Evolutionary conservation across 1,140 invertebrate genomes (phyloP).

Genomic region (Melitaea cinxia): DNA sequence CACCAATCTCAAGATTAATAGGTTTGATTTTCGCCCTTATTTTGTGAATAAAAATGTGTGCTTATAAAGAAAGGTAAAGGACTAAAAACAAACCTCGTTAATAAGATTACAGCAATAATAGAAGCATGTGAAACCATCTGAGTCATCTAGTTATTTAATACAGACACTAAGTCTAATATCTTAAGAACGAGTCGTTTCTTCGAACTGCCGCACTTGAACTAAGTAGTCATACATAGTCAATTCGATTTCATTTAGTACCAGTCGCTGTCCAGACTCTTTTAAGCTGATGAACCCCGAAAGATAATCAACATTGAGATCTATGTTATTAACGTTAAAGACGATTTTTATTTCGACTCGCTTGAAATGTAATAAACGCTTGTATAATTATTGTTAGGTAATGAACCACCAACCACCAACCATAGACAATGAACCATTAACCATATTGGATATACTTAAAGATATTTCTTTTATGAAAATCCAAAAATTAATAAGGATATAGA

Average conservation of each 20-base stretch:
- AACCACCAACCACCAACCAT: too few relatives aligned
- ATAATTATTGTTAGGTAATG: conserved; percentile 5
- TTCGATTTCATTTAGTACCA: conserved; percentile 48
- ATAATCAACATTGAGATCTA: conserved; percentile 42
- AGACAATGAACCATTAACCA: too few relatives aligned
- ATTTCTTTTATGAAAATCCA: too few relatives aligned
- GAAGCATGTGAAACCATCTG: too few relatives aligned
- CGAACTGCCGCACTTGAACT: conserved; percentile 16
- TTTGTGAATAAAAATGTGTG: too few relatives aligned
- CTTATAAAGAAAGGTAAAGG: too few relatives aligned
- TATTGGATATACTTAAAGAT: too few relatives aligned
- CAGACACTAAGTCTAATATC: conserved; percentile 5
- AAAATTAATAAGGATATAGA: too few relatives aligned
- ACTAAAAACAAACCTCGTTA: too few relatives aligned
- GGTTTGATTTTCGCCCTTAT: too few relatives aligned
- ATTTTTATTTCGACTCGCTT: conserved; percentile 10
- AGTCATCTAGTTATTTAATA: conserved; percentile 4
- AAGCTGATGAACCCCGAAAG: conserved; percentile 56
- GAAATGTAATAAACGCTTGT: conserved; percentile 4
- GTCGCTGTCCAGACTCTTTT: conserved; percentile 51
- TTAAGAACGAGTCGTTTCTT: conserved; percentile 19
- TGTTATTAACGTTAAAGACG: conserved; percentile 34
- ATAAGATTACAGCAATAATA: too few relatives aligned
- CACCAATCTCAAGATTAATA: too few relatives aligned
- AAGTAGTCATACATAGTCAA: conserved; percentile 67